These are phyloP conservation scores for Pycnomerus fuliginosus DNA, from an alignment of 2,888 invertebrate genomes.

Conservation along the genomic window DNA sequence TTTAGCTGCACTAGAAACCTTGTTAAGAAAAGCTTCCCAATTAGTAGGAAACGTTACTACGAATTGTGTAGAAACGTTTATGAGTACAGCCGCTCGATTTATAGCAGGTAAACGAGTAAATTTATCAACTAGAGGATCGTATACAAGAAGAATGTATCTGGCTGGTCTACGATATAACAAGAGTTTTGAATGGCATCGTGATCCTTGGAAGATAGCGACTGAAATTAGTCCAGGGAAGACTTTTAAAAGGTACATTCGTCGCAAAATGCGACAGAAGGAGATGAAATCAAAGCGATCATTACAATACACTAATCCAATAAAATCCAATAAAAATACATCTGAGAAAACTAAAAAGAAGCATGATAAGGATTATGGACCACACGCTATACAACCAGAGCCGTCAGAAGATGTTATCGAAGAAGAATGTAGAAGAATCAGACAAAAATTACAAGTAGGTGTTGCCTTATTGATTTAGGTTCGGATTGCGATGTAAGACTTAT, in stretches of 20 bases:
- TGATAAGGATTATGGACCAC: not conserved
- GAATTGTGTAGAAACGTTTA: not conserved
- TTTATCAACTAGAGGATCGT: constrained; percentile 1
- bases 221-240: not conserved
- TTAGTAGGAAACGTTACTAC: not conserved
- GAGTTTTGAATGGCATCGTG: constrained; percentile 1
- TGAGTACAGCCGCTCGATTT: not conserved
- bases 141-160: not conserved
- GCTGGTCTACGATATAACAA: not conserved
- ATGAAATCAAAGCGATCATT: not conserved
- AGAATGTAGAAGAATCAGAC: no score
- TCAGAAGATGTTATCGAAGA: not conserved
- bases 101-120: not conserved
- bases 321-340: not conserved
- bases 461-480: not conserved
- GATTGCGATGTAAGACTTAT: not conserved
- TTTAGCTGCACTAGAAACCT: not conserved
- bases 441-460: not conserved
- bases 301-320: not conserved
- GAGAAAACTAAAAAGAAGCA: not conserved
- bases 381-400: not conserved
- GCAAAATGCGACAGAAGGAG: not conserved
- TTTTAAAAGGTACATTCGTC: not conserved
- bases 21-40: not conserved
- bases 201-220: not conserved